Conservation (phyloP, 2,888 invertebrate species). For the Standfussiana lucernea region DNA sequence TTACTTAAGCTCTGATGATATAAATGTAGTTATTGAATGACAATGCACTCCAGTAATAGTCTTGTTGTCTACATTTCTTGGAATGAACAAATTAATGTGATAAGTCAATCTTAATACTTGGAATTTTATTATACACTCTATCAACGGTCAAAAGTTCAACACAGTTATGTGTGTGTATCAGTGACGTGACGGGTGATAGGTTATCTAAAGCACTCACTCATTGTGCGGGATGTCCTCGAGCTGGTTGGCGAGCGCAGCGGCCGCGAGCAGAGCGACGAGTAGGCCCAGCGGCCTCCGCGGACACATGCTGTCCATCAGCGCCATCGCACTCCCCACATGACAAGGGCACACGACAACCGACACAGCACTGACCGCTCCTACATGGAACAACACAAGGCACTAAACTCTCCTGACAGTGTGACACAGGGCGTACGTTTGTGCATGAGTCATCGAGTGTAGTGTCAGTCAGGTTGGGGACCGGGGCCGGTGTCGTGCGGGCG, state of each 20-base stretch:
- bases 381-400: conserved; percentile 81
- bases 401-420: conserved; percentile 78
- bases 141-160: conserved; percentile 2
- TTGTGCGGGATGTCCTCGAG: conserved; percentile 97
- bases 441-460: conserved; percentile 80
- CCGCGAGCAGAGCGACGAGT: conserved; percentile 81
- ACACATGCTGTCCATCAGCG: conserved; percentile 81
- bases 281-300: conserved; percentile 80
- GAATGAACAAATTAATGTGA: conserved; percentile 13
- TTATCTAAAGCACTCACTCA: conserved; percentile 92
- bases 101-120: conserved; percentile 19
- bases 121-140: conserved; percentile 7
- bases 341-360: conserved; percentile 79
- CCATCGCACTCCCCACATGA: conserved; percentile 86
- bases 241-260: conserved; percentile 92
- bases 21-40: neutral
- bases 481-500: conserved; percentile 75
- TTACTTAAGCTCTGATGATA: conserved; percentile 25
- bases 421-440: conserved; percentile 77
- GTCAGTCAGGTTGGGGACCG: conserved; percentile 75
- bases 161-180: conserved; percentile 15
- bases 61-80: conserved; percentile 26
- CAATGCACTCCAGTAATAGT: conserved; percentile 4
- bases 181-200: conserved; percentile 4
- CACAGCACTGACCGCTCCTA: conserved; percentile 79